These are phyloP conservation scores for Boulengeromyrus knoepffleri DNA, from an alignment of 2,113 vertebrate species.

Conservation along the genomic window DNA sequence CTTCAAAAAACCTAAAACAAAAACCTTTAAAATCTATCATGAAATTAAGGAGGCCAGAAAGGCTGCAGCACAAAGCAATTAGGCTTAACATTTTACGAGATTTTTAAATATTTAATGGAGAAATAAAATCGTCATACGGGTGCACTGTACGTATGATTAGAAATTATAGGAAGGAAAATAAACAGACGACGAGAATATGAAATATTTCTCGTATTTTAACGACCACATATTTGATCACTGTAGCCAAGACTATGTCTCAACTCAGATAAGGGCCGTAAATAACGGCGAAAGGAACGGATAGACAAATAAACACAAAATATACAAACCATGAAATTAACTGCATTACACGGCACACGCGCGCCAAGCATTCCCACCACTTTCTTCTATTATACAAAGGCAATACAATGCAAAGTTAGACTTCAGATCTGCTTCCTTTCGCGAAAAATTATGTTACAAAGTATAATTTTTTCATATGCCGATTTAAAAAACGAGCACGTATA, in stretches of 20 bases:
- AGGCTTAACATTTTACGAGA: not conserved
- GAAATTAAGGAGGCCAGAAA: not conserved
- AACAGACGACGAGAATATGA: not conserved
- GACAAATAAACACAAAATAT: conserved; percentile 13
- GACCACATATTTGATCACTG: not conserved
- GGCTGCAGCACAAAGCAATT: not conserved
- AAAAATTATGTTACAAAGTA: not conserved
- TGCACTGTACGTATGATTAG: not conserved
- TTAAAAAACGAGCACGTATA: conserved; percentile 6
- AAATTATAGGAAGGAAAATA: not conserved
- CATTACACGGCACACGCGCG: not conserved
- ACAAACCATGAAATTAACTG: conserved; percentile 10
- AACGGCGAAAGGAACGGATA: not conserved
- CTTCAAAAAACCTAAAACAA: not conserved
- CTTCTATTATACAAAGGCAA: not conserved
- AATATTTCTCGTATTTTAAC: not conserved
- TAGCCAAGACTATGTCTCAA: not conserved
- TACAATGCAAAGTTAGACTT: not conserved
- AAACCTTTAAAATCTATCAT: not conserved
- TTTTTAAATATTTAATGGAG: not conserved
- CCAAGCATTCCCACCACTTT: not conserved
- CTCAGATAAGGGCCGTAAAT: conserved; percentile 5
- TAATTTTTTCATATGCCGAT: not conserved
- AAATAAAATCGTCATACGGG: not conserved
- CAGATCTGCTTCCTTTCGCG: not conserved